Conservation (phyloP, 2,113 vertebrate genomes). For the Myodes glareolus region DNA sequence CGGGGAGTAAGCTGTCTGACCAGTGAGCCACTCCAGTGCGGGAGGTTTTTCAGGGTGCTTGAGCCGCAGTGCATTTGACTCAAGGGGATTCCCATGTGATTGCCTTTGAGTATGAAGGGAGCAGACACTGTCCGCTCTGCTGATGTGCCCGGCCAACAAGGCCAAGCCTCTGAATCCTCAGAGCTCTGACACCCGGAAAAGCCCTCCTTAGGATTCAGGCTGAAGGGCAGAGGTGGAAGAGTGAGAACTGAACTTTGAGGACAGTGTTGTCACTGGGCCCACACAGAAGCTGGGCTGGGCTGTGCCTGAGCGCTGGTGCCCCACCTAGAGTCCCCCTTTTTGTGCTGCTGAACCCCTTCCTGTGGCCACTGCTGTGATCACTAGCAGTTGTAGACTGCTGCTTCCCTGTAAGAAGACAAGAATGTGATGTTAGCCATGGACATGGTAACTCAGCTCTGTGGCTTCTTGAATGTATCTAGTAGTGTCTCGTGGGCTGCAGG, state of each 20-base stretch:
- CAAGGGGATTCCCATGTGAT: background rate
- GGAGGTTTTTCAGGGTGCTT: background rate
- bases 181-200: background rate
- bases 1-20: background rate
- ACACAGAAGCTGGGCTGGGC: rapidly evolving
- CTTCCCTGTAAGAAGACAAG: constrained; percentile 33
- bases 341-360: background rate
- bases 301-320: background rate
- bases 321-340: background rate
- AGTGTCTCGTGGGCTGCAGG: background rate
- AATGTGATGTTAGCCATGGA: background rate
- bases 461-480: background rate
- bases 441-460: background rate
- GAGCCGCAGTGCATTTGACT: background rate
- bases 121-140: background rate
- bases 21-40: background rate
- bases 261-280: background rate
- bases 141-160: background rate
- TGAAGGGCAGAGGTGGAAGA: background rate
- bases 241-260: background rate
- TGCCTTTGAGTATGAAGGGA: background rate
- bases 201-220: background rate
- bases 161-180: background rate
- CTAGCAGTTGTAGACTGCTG: constrained; percentile 11
- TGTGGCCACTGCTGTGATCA: background rate